These are phyloP conservation scores for Holothuria scabra DNA, from an alignment of 53 echinoderm and acorn worm species.

Conservation along the genomic window DNA sequence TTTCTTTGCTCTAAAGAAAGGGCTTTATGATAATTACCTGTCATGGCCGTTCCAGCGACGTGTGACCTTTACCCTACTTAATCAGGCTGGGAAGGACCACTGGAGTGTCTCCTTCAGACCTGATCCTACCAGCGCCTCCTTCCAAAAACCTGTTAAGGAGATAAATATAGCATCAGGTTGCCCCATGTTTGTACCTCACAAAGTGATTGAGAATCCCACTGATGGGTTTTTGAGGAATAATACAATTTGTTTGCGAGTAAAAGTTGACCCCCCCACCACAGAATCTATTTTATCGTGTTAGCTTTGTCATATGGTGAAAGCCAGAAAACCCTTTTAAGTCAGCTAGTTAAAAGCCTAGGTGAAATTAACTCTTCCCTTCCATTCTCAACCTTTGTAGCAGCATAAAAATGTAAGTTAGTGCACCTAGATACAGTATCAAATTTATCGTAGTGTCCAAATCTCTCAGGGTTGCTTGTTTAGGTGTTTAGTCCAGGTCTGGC, in stretches of 20 bases:
- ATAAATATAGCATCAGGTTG: constrained; percentile 85
- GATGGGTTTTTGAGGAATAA: constrained; percentile 16
- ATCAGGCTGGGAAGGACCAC: constrained; percentile 50
- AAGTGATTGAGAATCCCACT: constrained; percentile 37
- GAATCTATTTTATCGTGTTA: too few species aligned
- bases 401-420: too few species aligned
- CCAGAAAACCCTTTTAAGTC: too few species aligned
- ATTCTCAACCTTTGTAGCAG: too few species aligned
- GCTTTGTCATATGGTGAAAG: too few species aligned
- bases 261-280: constrained; percentile 5
- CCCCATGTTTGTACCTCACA: constrained; percentile 68
- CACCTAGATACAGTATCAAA: too few species aligned
- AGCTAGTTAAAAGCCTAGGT: too few species aligned
- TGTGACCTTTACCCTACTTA: constrained; percentile 43
- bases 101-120: constrained; percentile 67
- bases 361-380: too few species aligned
- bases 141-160: constrained; percentile 63
- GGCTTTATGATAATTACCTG: constrained; percentile 27
- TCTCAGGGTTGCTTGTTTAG: too few species aligned
- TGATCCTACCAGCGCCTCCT: constrained; percentile 64
- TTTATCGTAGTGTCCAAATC: too few species aligned
- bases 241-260: constrained; percentile 25
- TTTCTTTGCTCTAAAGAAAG: constrained; percentile 28
- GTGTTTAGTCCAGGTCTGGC: too few species aligned
- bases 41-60: constrained; percentile 33